These are phyloP conservation scores for Bubalus kerabau DNA, from an alignment of 2,113 vertebrate genomes.

Conservation along the genomic window DNA sequence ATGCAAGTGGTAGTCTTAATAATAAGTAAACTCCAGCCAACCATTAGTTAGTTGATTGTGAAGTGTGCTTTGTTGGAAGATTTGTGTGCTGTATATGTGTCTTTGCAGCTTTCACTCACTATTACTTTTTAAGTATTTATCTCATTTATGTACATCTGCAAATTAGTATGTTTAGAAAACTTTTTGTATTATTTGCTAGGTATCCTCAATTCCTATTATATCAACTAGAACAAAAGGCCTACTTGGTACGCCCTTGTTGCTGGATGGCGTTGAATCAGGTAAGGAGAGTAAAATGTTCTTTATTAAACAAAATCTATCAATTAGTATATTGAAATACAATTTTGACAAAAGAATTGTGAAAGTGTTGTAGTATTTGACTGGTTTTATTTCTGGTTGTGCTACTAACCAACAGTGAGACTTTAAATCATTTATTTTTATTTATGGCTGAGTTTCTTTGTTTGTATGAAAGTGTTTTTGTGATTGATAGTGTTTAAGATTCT, in stretches of 20 bases:
- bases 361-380: neutral
- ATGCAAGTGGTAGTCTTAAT: neutral
- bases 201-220: constrained; percentile 71
- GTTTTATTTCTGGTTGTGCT: neutral
- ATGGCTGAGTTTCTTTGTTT: neutral
- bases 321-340: neutral
- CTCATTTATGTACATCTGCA: neutral
- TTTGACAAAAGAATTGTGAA: neutral
- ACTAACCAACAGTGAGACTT: neutral
- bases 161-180: neutral
- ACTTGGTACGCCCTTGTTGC: constrained; percentile 74
- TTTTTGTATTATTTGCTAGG: constrained; percentile 70
- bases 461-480: neutral
- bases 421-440: neutral
- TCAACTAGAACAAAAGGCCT: constrained; percentile 70
- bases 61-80: neutral
- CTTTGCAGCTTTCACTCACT: neutral
- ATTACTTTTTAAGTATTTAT: neutral
- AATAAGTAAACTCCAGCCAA: neutral
- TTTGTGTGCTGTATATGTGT: neutral
- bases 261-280: constrained; percentile 87
- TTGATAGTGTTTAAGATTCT: neutral
- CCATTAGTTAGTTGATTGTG: neutral
- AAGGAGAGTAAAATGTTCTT: constrained; percentile 20
- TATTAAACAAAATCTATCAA: neutral